Conservation (phyloP, 92 coral and sea anemone species). For the Umimayanthus kanabou region DNA sequence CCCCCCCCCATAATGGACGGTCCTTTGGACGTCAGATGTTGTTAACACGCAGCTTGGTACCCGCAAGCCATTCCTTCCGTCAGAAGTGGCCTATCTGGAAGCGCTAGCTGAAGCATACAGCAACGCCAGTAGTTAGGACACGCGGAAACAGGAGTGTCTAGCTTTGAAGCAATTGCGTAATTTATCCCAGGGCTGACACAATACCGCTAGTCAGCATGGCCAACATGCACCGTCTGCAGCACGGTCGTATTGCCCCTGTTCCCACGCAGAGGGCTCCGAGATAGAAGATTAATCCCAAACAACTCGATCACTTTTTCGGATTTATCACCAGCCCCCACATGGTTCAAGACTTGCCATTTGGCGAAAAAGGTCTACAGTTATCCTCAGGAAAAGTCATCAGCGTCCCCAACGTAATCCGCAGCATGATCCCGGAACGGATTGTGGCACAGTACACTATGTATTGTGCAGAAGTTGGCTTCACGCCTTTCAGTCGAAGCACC, state of each 20-base stretch:
- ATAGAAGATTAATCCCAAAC: neutral
- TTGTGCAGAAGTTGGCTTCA: constrained; percentile 20
- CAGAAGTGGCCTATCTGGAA: constrained; percentile 49
- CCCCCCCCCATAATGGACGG: constrained; percentile 49
- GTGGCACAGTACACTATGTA: constrained; percentile 26
- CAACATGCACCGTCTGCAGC: neutral
- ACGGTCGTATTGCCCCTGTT: constrained; percentile 12
- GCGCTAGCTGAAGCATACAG: constrained; percentile 6
- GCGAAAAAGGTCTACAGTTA: neutral
- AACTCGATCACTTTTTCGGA: neutral
- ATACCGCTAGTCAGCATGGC: too few relatives aligned
- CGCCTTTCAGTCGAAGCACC: neutral
- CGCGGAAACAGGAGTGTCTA: constrained; percentile 2
- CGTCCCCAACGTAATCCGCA: constrained; percentile 35
- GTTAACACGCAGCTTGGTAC: constrained; percentile 39
- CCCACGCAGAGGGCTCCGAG: neutral
- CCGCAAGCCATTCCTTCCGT: constrained; percentile 26
- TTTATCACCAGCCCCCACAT: constrained; percentile 31
- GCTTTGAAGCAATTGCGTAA: constrained; percentile 10
- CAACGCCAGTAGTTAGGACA: constrained; percentile 13
- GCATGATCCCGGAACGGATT: constrained; percentile 24
- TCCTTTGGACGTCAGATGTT: constrained; percentile 25
- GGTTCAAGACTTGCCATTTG: constrained; percentile 35
- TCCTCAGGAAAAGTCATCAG: constrained; percentile 2
- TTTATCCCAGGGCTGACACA: constrained; percentile 4